Evolutionary conservation across 2,888 invertebrate species (phyloP), one percentile per base, ranked within the genome.

Genomic region (Notocelia uddmanniana): DNA sequence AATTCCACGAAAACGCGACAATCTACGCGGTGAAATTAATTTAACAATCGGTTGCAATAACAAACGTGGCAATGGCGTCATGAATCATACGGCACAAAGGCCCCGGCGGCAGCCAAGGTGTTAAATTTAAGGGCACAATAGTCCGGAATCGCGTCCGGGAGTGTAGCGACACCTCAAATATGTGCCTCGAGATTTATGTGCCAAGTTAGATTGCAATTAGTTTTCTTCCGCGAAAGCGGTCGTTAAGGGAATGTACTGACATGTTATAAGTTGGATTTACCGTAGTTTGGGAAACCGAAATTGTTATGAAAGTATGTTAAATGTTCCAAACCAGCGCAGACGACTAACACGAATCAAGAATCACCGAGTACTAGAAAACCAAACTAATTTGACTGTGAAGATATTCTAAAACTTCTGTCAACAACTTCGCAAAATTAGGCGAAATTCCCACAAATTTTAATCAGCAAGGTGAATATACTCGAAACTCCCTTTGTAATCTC

Each of bases 1-100:
- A 85, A 85, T 79, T 76, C 71, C 76, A 80, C 76, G 76, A 80
- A 84, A 85, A 83, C 80, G 81, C 83, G 81, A 84, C 83, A 84
- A 85, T 86, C 81, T 84, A 81, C 79, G 80, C 81, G 85, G 77
- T 69, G 84, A 87, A 90, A 92, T 93, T 92, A 92, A 92, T 92
- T 88, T 86, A 80, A 78, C 82, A 85, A 91, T 91, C 86, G 87
- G 88, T 83, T 83, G 89, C 89, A 89, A 91, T 90, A 90, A 90
- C 86, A 85, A 85, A 81, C 81, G 85, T 82, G 74, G 73, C 70
- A 68, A 55, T 77, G 75, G 73, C 73, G 79, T 79, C 74, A 91
- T 93, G 89, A 91, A 91, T 93, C 92, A 93, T 85, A 78, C 75
- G 77, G 78, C 78, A 92, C 91, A 92, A 92, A 80, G 85, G 68